Base-by-base conservation (phyloP, 2,797 vertebrate species). In the Anabas testudineus region DNA sequence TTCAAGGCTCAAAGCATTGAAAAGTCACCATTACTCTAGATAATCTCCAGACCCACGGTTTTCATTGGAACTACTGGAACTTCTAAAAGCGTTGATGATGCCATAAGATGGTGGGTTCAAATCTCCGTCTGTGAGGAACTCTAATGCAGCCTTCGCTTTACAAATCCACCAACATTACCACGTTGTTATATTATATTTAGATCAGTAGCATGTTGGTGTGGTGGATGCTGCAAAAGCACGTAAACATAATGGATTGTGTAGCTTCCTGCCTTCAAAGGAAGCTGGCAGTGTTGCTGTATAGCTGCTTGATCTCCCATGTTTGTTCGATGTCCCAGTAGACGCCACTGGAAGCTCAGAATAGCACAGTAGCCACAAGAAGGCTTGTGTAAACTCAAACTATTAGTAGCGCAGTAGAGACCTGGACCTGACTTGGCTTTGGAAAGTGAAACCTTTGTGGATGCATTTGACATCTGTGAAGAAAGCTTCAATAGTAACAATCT, bases 291-390 rank as follows among this genome's bases (percentile, higher is more conserved):
- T 3, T 45, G 45, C 16, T 43, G 16, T 43, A 3, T 12, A 41
- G n/a, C 45, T n/a, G 36, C 76, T 60, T 74, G 8, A 71, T 71
- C 24, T 34, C 28, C 14, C n/a, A 15, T n/a, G 14, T 67, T 52
- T 41, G 37, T 57, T 61, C 7, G 21, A 43, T 28, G 36, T 58
- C 49, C 28, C 66, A 61, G 51, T 19, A 61, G 58, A 68, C 69
- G 64, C 43, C 19, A 41, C 46, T 22, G 49, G 32, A 22, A 43
- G 46, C 59, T 54, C 19, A 24, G 28, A 59, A 62, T 39, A 64
- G 34, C 18, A 7, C 24, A 72, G 67, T 24, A 32, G 68, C 57
- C 13, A 21, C 41, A 37, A 56, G 43, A 43, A 34, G 30, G 18
- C 49, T 3, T 1, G 36, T 56, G 46, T 7, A 2, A 52, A 30